phyloP scores from a whole-genome alignment of 2,797 vertebrate genomes.

The Lacerta viridis region DNA sequence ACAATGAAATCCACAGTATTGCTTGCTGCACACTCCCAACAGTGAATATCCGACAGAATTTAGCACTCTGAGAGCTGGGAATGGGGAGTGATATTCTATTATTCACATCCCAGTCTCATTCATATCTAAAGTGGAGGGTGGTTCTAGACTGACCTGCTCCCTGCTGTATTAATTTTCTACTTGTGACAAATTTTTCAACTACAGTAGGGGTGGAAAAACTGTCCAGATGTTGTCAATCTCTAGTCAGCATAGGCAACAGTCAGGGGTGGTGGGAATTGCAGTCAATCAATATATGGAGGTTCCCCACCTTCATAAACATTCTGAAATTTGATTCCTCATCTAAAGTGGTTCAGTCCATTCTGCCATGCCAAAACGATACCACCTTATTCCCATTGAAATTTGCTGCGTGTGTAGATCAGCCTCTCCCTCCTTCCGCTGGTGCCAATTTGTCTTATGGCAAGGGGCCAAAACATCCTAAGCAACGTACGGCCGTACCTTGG shows the following conservation, averaged over 20 bases:
- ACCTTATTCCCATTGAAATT: not conserved
- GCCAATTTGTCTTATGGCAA: not conserved
- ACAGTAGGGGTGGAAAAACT: not conserved
- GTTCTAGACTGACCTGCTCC: not conserved
- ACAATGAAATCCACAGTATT: not conserved
- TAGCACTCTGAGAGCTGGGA: not conserved
- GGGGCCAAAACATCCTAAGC: not conserved
- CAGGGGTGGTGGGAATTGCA: not conserved
- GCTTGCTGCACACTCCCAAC: not conserved
- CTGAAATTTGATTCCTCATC: not conserved
- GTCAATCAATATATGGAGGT: not conserved
- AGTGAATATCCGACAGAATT: too few relatives aligned
- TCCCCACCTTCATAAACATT: not conserved
- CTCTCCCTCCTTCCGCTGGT: not conserved
- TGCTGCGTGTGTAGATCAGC: not conserved
- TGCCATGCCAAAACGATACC: not conserved
- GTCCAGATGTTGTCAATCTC: not conserved
- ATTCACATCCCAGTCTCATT: not conserved
- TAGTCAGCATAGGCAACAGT: not conserved
- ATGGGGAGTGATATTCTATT: not conserved
- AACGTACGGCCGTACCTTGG: not conserved
- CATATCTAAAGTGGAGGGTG: not conserved
- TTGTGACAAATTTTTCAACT: not conserved
- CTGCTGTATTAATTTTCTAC: not conserved
- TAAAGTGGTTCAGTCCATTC: not conserved